A percentile compares a stretch with the other conserved stretches of the same genome.
These are phyloP conservation scores for Blera fallax DNA, from an alignment of 2,888 invertebrate genomes.

Conservation along the genomic window DNA sequence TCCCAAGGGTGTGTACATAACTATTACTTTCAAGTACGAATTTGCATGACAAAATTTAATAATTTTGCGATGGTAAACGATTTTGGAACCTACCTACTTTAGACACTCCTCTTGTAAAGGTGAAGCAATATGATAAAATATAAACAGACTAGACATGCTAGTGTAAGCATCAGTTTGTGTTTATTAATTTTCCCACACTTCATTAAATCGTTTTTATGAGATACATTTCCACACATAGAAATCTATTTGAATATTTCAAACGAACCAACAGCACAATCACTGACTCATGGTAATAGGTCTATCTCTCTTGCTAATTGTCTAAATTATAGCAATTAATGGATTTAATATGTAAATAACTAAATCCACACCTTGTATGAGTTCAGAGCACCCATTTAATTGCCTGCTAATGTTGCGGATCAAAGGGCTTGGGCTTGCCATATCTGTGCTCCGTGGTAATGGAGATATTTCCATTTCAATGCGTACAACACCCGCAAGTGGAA, in stretches of 20 bases:
- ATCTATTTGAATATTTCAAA: neutral
- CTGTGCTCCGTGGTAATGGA: conserved; percentile 3
- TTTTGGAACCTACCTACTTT: neutral
- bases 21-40: neutral
- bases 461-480: conserved; percentile 42
- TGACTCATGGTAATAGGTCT: neutral
- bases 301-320: neutral
- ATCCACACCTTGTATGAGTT: conserved; percentile 40
- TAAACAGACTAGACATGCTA: neutral
- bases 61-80: neutral
- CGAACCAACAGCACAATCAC: neutral
- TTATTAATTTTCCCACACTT: neutral
- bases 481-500: conserved; percentile 25
- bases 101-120: neutral
- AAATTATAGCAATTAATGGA: conserved; percentile 31
- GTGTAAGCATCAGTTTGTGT: neutral
- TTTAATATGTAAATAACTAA: conserved; percentile 43
- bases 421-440: conserved; percentile 7
- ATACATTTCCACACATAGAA: neutral
- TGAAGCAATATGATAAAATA: neutral
- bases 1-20: neutral
- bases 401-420: conserved; percentile 30
- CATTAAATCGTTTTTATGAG: neutral
- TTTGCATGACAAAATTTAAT: neutral
- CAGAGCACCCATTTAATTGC: conserved; percentile 33